These are phyloP conservation scores for Mastomys coucha DNA, from an alignment of 2,113 vertebrate species.

Conservation along the genomic window DNA sequence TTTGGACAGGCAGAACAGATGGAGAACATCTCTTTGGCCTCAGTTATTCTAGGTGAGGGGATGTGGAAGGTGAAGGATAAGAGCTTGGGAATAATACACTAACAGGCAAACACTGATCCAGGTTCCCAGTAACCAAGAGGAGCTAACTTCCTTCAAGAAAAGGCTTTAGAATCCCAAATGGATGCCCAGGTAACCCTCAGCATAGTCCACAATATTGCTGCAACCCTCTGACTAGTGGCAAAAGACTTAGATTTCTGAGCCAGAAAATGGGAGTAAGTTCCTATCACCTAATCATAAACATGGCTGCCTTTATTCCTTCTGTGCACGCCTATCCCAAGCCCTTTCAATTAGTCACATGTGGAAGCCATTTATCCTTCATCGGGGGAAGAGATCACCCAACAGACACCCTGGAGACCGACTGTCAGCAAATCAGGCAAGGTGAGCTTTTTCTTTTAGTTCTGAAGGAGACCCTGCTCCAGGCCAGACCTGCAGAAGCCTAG, in stretches of 20 bases:
- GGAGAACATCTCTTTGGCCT: background rate
- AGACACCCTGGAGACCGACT: accelerated
- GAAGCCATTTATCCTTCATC: background rate
- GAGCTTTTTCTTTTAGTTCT: background rate
- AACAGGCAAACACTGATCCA: background rate
- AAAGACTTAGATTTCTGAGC: background rate
- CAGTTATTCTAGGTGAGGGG: background rate
- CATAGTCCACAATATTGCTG: accelerated
- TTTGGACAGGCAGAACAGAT: background rate
- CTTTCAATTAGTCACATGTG: background rate
- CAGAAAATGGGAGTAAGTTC: background rate
- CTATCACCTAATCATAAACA: background rate
- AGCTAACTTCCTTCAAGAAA: background rate
- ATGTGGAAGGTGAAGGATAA: background rate
- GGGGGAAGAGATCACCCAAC: background rate
- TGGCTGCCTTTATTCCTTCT: background rate
- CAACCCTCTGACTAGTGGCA: background rate
- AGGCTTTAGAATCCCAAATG: background rate
- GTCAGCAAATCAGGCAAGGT: background rate
- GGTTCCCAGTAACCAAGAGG: background rate
- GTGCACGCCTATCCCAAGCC: background rate
- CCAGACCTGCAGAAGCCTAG: background rate
- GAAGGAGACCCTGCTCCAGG: background rate
- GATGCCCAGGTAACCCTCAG: background rate
- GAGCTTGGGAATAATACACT: background rate